phyloP scores from a whole-genome alignment of 2,797 vertebrate species.

The Betta splendens region DNA sequence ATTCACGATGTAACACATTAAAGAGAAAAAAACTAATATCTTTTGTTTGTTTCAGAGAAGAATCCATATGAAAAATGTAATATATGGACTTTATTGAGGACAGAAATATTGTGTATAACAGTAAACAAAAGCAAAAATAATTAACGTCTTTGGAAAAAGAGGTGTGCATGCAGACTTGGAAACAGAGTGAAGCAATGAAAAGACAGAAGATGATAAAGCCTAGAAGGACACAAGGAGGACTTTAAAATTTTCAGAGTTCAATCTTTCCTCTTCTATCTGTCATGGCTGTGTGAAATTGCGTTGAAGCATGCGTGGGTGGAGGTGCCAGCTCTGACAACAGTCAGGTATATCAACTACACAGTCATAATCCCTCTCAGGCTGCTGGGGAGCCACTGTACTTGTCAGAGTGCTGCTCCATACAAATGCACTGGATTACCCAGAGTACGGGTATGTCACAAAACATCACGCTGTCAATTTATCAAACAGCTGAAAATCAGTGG shows the following conservation, averaged over 20 bases:
- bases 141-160: conserved; percentile 25
- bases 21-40: conserved; percentile 76
- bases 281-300: conserved; percentile 55
- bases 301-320: conserved; percentile 50
- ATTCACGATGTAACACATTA: conserved; percentile 76
- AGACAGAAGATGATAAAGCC: conserved; percentile 25
- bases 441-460: conserved; percentile 70
- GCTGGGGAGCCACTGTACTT: conserved; percentile 64
- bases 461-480: conserved; percentile 65
- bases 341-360: conserved; percentile 69
- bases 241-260: conserved; percentile 49
- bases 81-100: conserved; percentile 56
- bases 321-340: conserved; percentile 59
- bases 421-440: conserved; percentile 73
- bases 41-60: conserved; percentile 72
- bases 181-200: conserved; percentile 16
- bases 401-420: conserved; percentile 63
- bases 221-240: conserved; percentile 29
- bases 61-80: conserved; percentile 78
- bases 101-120: conserved; percentile 46
- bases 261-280: conserved; percentile 51
- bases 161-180: conserved; percentile 13
- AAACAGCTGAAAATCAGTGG: conserved; percentile 62
- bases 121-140: conserved; percentile 45
- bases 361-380: conserved; percentile 71